Evolutionary conservation across 2,113 vertebrate genomes (phyloP).

Genomic region (Lipotes vexillifer): DNA sequence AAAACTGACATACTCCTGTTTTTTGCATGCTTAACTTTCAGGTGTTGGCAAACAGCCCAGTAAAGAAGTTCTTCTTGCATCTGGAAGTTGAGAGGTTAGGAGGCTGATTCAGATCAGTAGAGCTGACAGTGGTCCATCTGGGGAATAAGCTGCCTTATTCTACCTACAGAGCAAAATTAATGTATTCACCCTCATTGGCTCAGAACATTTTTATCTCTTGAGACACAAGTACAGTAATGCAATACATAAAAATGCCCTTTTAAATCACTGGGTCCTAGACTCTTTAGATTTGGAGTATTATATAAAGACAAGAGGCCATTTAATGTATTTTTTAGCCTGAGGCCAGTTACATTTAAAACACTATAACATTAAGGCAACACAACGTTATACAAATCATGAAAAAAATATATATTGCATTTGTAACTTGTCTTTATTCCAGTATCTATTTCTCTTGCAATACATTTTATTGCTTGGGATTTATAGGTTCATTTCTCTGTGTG

Average conservation of each 20-base stretch:
- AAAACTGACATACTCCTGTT: not conserved
- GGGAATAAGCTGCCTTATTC: not conserved
- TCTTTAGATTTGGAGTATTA: not conserved
- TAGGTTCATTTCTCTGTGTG: not conserved
- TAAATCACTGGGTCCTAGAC: not conserved
- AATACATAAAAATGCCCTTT: not conserved
- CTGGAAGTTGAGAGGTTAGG: not conserved
- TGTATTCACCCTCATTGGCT: not conserved
- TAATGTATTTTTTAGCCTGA: not conserved
- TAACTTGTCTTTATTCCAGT: conserved; percentile 13
- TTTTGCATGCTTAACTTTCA: conserved; percentile 20
- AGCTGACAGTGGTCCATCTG: not conserved
- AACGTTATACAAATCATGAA: not conserved
- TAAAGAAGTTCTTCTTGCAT: not conserved
- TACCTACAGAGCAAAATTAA: not conserved
- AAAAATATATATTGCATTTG: not conserved
- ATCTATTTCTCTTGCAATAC: conserved; percentile 29
- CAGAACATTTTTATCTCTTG: not conserved
- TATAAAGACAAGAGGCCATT: not conserved
- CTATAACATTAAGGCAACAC: not conserved
- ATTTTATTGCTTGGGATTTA: conserved; percentile 51
- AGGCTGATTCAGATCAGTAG: not conserved
- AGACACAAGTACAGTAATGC: not conserved
- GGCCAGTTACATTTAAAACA: not conserved
- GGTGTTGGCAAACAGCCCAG: not conserved